phyloP scores from a whole-genome alignment of 2,888 invertebrate genomes.

The Merodon equestris region DNA sequence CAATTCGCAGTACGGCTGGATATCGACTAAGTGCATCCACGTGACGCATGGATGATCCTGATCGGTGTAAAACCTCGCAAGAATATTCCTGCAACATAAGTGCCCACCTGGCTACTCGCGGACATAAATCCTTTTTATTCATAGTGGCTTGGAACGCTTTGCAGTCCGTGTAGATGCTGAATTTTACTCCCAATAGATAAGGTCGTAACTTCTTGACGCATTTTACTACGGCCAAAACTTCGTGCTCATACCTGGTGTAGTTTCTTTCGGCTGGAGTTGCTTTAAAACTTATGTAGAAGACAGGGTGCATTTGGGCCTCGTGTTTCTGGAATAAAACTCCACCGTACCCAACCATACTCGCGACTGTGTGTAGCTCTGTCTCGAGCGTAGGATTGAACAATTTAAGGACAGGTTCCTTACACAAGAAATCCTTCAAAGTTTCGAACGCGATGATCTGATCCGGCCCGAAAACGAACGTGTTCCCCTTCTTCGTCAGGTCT shows the following conservation, averaged over 20 bases:
- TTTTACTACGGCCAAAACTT: constrained; percentile 72
- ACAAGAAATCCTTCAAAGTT: constrained; percentile 19
- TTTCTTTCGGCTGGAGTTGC: constrained; percentile 29
- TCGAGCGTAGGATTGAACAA: constrained; percentile 69
- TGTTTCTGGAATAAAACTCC: constrained; percentile 70
- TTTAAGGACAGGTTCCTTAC: constrained; percentile 67
- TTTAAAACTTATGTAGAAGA: constrained; percentile 65
- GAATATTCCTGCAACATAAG: constrained; percentile 5
- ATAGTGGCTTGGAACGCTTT: constrained; percentile 71
- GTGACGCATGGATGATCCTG: constrained; percentile 10
- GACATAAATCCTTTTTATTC: constrained; percentile 51
- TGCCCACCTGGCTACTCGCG: not conserved
- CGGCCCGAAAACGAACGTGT: constrained; percentile 50
- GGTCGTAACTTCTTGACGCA: constrained; percentile 70
- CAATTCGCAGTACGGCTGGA: not conserved
- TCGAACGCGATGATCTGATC: constrained; percentile 70
- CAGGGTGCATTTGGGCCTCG: constrained; percentile 66
- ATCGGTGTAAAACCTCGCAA: constrained; percentile 1
- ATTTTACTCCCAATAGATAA: constrained; percentile 70
- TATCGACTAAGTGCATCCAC: constrained; percentile 7
- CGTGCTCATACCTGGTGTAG: constrained; percentile 73
- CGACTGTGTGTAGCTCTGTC: constrained; percentile 56
- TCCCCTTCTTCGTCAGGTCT: constrained; percentile 18
- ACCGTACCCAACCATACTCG: constrained; percentile 67
- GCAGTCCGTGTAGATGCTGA: constrained; percentile 70